Conservation (phyloP, 2,113 vertebrate genomes). For the Agelaius tricolor region DNA sequence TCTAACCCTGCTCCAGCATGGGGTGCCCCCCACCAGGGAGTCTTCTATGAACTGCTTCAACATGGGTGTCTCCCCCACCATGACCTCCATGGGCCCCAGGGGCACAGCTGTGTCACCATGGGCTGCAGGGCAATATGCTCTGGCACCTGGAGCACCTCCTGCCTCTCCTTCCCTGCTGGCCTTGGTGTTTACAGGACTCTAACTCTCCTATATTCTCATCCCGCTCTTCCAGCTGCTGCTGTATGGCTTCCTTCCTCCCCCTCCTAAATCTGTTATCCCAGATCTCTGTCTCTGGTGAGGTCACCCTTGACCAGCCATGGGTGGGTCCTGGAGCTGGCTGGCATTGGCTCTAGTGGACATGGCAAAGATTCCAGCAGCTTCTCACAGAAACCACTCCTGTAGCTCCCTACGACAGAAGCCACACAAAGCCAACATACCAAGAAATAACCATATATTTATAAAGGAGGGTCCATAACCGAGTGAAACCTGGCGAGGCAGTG, state of each 20-base stretch:
- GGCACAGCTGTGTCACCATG: accelerated
- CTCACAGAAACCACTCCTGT: not conserved
- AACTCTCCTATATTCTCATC: not conserved
- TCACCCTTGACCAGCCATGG: accelerated
- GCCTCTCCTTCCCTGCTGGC: not conserved
- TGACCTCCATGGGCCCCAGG: not conserved
- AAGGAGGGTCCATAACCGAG: not conserved
- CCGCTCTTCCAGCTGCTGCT: not conserved
- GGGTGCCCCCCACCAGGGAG: no score
- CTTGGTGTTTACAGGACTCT: not conserved
- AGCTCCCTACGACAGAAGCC: not conserved
- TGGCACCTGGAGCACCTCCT: not conserved
- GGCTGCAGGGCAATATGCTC: not conserved
- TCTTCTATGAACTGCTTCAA: not conserved
- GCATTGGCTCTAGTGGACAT: not conserved
- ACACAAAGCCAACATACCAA: not conserved
- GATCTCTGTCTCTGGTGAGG: not conserved
- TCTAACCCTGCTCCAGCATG: not conserved
- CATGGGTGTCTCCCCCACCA: accelerated
- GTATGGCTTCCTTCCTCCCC: not conserved
- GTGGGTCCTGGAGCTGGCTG: not conserved
- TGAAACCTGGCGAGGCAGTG: not conserved
- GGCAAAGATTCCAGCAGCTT: not conserved
- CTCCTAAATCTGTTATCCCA: not conserved
- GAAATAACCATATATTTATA: not conserved